phyloP scores from a whole-genome alignment of 92 coral and sea anemone genomes.

The Plumapathes pennacea region DNA sequence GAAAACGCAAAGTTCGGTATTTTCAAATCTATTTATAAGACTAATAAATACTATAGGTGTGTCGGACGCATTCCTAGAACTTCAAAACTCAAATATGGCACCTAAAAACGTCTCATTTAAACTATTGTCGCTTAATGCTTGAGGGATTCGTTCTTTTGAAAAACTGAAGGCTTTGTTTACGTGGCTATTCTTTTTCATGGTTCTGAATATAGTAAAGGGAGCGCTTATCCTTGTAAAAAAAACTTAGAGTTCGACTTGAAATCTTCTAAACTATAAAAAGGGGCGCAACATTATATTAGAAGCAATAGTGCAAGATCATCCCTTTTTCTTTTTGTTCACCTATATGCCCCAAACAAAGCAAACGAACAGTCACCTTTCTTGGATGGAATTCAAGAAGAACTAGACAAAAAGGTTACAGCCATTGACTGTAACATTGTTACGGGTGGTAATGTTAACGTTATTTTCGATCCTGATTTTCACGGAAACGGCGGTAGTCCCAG shows the following conservation, averaged over 20 bases:
- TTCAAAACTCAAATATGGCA: too few relatives aligned
- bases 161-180: too few relatives aligned
- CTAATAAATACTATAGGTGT: too few relatives aligned
- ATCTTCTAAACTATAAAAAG: conserved; percentile 5
- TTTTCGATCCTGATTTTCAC: conserved; percentile 6
- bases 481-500: conserved; percentile 6
- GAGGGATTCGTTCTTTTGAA: too few relatives aligned
- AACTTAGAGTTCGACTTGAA: conserved; percentile 26
- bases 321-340: conserved; percentile 8
- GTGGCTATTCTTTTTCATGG: conserved; percentile 57
- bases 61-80: too few relatives aligned
- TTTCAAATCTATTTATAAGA: too few relatives aligned
- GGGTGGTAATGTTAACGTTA: conserved; percentile 22
- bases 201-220: conserved; percentile 41
- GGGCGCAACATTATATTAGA: conserved; percentile 24
- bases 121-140: too few relatives aligned
- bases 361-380: conserved; percentile 11
- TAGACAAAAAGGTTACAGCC: not conserved
- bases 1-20: too few relatives aligned
- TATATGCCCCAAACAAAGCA: conserved; percentile 29
- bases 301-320: conserved; percentile 6
- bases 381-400: conserved; percentile 3
- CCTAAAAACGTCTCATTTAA: too few relatives aligned
- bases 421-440: conserved; percentile 7
- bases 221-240: conserved; percentile 19